Percentiles rank a stretch among this genome's conserved stretches.
Evolutionary conservation across 2,888 invertebrate genomes (phyloP).

Genomic region (Drosophila macrospina): DNA sequence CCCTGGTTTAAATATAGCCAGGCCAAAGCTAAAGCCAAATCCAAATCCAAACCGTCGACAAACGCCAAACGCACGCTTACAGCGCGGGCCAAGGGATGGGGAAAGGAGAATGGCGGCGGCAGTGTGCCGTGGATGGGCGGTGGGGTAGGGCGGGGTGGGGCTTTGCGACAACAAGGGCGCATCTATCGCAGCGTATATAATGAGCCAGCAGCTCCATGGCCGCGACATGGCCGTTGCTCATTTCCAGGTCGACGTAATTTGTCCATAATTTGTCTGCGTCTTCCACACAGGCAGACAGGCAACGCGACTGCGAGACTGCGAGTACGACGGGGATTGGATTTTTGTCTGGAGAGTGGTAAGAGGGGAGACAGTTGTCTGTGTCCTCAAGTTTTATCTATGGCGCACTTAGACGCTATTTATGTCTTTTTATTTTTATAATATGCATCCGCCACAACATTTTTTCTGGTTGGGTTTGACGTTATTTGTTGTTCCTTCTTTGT

Average conservation of each 20-base stretch:
- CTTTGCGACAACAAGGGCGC: conserved; percentile 41
- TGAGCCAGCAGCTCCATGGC: conserved; percentile 71
- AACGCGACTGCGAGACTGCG: conserved; percentile 4
- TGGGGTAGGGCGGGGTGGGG: not conserved
- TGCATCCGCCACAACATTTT: conserved; percentile 38
- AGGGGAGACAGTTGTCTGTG: conserved; percentile 41
- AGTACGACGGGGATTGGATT: conserved; percentile 7
- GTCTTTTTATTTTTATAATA: conserved; percentile 63
- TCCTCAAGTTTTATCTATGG: conserved; percentile 73
- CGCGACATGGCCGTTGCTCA: conserved; percentile 77
- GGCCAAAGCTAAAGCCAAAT: conserved; percentile 52
- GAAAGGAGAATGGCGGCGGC: conserved; percentile 9
- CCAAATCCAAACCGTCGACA: conserved; percentile 71
- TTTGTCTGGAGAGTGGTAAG: not conserved
- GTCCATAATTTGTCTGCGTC: conserved; percentile 84
- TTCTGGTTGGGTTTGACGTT: conserved; percentile 11
- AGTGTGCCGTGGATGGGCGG: not conserved
- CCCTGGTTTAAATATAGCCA: conserved; percentile 74
- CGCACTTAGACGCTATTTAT: conserved; percentile 76
- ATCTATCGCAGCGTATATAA: conserved; percentile 72
- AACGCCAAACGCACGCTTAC: conserved; percentile 68
- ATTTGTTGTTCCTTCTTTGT: conserved; percentile 11
- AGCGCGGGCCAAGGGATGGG: conserved; percentile 13
- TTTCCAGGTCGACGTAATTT: conserved; percentile 84
- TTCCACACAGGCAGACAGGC: conserved; percentile 60